phyloP scores from a whole-genome alignment of 2,797 vertebrate species.

The Eutrigla gurnardus region DNA sequence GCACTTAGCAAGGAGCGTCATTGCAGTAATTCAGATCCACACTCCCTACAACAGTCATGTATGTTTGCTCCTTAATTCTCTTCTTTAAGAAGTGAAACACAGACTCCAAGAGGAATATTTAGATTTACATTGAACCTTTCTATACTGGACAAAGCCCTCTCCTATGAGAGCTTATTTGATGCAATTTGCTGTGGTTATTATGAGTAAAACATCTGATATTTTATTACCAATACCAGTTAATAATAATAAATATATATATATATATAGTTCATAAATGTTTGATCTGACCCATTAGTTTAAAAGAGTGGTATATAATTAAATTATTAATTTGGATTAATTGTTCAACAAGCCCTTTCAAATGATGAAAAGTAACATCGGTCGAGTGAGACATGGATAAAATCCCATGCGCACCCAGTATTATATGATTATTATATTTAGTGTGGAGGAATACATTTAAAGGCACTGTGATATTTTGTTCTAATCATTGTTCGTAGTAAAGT shows the following conservation, averaged over 20 bases:
- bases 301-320: not conserved
- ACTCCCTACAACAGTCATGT: not conserved
- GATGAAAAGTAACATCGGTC: not conserved
- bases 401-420: not conserved
- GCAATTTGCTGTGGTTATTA: constrained; percentile 35
- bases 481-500: not conserved
- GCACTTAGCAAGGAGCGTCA: constrained; percentile 1
- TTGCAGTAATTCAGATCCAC: not conserved
- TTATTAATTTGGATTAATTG: not conserved
- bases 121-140: not conserved
- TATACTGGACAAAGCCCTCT: constrained; percentile 26
- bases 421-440: not conserved
- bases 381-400: not conserved
- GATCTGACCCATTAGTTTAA: not conserved
- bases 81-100: constrained; percentile 19
- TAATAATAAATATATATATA: not conserved
- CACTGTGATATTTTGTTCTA: constrained; percentile 22
- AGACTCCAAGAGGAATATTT: not conserved
- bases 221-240: not conserved
- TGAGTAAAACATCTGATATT: not conserved
- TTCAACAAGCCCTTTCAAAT: not conserved
- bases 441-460: constrained; percentile 1
- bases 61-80: not conserved
- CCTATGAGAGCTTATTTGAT: constrained; percentile 3
- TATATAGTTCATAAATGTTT: not conserved